Percentiles rank a stretch among this genome's conserved stretches.
Conservation (phyloP, 2,888 invertebrate species). For the Phyto melanocephala region DNA sequence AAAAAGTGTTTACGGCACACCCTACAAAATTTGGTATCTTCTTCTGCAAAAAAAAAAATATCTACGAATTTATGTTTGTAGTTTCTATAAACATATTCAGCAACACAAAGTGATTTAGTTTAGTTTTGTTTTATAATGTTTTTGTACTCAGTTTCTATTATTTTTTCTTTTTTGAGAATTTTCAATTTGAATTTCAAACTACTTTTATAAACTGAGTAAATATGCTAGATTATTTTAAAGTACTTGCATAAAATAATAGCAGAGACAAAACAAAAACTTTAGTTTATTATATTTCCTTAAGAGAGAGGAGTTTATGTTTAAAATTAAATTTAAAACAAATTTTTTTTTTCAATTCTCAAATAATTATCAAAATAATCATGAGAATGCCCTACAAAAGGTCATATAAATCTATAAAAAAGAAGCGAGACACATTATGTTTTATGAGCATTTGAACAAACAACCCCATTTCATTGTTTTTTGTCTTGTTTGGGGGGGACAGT, state of each 20-base stretch:
- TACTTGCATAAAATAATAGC: conserved; percentile 36
- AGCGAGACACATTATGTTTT: conserved; percentile 26
- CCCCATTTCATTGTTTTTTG: background rate
- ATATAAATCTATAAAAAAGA: background rate
- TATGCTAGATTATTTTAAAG: conserved; percentile 61
- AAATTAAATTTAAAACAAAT: conserved; percentile 8
- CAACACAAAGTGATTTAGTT: conserved; percentile 58
- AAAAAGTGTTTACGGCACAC: background rate
- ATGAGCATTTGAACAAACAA: background rate
- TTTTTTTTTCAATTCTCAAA: background rate
- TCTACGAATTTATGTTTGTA: background rate
- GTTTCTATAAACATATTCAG: conserved; percentile 41
- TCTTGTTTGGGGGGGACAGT: background rate
- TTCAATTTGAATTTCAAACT: conserved; percentile 65
- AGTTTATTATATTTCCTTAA: conserved; percentile 40
- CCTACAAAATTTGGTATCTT: background rate
- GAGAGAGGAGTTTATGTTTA: background rate
- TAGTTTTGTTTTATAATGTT: conserved; percentile 10
- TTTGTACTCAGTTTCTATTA: conserved; percentile 3
- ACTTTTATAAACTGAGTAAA: conserved; percentile 59
- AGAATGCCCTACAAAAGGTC: background rate
- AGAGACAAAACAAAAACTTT: background rate
- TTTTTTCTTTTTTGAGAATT: conserved; percentile 38
- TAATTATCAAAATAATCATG: background rate
- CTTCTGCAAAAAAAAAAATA: no score